A percentile compares a stretch with the other conserved stretches of the same genome.
These are phyloP conservation scores for Blastomussa wellsi DNA, from an alignment of 92 coral and sea anemone genomes.

Conservation along the genomic window DNA sequence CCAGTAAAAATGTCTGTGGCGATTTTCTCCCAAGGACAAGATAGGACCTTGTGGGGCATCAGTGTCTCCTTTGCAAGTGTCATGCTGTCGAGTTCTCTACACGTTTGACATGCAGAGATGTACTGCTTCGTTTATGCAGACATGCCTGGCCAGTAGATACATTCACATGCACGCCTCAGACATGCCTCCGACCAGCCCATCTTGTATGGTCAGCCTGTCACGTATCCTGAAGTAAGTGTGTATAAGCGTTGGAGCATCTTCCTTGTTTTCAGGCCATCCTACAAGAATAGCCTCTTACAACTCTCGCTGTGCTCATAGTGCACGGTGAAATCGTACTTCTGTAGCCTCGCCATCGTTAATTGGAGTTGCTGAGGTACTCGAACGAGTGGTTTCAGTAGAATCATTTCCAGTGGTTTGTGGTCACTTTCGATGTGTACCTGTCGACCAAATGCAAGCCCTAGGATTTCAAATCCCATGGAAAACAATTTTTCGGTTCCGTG, in stretches of 20 bases:
- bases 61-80: conserved; percentile 43
- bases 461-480: too few relatives aligned
- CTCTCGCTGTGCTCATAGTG: too few relatives aligned
- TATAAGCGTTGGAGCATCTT: background rate
- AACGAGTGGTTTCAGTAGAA: conserved; percentile 14
- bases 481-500: too few relatives aligned
- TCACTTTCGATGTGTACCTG: conserved; percentile 31
- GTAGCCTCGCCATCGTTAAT: conserved; percentile 17
- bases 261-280: conserved; percentile 35
- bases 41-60: conserved; percentile 35
- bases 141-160: conserved; percentile 47
- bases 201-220: conserved; percentile 40
- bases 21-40: background rate
- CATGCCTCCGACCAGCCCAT: conserved; percentile 27
- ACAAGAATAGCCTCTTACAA: conserved; percentile 18
- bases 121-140: conserved; percentile 39
- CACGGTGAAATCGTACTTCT: too few relatives aligned
- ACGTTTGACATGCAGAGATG: conserved; percentile 31
- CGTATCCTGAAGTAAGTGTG: conserved; percentile 22
- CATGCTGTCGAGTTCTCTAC: conserved; percentile 30
- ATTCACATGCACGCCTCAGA: conserved; percentile 31
- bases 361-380: conserved; percentile 19
- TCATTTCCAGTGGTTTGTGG: conserved; percentile 30
- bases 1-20: background rate
- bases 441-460: background rate